phyloP scores from a whole-genome alignment of 2,888 invertebrate genomes.

The Lycophotia porphyrea region DNA sequence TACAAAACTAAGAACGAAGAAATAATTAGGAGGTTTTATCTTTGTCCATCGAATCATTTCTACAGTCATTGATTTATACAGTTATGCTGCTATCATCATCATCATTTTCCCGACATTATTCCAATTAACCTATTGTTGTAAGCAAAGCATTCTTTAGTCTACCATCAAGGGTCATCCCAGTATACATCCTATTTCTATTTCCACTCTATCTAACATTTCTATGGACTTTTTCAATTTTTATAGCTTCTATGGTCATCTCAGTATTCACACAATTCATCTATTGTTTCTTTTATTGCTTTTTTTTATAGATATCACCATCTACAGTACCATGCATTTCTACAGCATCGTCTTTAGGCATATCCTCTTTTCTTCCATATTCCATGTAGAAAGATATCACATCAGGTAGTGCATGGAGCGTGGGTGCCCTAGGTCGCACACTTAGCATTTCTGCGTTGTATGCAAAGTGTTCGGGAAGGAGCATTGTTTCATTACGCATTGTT shows the following conservation, averaged over 20 bases:
- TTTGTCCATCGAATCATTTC: not conserved
- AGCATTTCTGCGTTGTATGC: conserved; percentile 44
- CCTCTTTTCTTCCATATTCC: conserved; percentile 7
- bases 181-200: not conserved
- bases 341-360: not conserved
- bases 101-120: not conserved
- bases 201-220: not conserved
- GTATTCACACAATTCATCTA: not conserved
- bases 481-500: conserved; percentile 47
- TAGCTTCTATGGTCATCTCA: not conserved
- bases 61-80: not conserved
- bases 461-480: conserved; percentile 49
- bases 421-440: conserved; percentile 51
- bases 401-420: conserved; percentile 42
- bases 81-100: not conserved
- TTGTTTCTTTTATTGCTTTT: not conserved
- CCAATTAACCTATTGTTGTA: not conserved
- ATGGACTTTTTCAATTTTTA: not conserved
- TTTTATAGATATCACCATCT: not conserved
- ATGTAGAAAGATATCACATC: conserved; percentile 48
- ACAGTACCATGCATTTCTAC: not conserved
- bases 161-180: not conserved
- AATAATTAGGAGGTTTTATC: not conserved
- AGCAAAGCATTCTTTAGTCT: not conserved
- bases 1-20: conserved; percentile 5